Conservation (phyloP, 2,888 invertebrate genomes). For the Trichopoda pennipes region DNA sequence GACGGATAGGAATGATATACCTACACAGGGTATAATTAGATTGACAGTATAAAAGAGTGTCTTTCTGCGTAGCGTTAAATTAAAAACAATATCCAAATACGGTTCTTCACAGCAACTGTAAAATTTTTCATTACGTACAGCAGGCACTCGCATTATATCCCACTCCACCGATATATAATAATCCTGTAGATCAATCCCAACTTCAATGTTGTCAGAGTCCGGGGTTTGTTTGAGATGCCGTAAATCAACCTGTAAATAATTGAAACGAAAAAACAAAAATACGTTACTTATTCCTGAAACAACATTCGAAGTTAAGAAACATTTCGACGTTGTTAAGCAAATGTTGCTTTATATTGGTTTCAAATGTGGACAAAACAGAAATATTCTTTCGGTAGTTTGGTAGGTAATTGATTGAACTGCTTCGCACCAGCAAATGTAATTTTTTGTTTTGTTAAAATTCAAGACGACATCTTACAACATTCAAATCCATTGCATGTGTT, state of each 20-base stretch:
- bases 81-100: conserved; percentile 98
- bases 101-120: conserved; percentile 99
- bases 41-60: conserved; percentile 99
- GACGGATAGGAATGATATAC: conserved; percentile 97
- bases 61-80: conserved; percentile 95
- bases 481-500: too few relatives aligned
- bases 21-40: conserved; percentile 97
- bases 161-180: conserved; percentile 99
- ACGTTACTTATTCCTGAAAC: too few relatives aligned
- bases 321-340: too few relatives aligned
- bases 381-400: too few relatives aligned
- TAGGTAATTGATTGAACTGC: too few relatives aligned
- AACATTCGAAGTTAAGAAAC: too few relatives aligned
- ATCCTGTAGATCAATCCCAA: conserved; percentile 95
- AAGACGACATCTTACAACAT: too few relatives aligned
- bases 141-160: conserved; percentile 97
- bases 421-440: too few relatives aligned
- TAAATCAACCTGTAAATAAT: conserved; percentile 88
- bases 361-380: too few relatives aligned
- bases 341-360: too few relatives aligned
- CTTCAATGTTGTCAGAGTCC: conserved; percentile 92
- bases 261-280: neutral
- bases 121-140: conserved; percentile 93
- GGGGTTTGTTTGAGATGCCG: conserved; percentile 93
- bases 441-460: too few relatives aligned